Conservation (phyloP, 1,140 invertebrate genomes). For the Theocolax elegans region DNA sequence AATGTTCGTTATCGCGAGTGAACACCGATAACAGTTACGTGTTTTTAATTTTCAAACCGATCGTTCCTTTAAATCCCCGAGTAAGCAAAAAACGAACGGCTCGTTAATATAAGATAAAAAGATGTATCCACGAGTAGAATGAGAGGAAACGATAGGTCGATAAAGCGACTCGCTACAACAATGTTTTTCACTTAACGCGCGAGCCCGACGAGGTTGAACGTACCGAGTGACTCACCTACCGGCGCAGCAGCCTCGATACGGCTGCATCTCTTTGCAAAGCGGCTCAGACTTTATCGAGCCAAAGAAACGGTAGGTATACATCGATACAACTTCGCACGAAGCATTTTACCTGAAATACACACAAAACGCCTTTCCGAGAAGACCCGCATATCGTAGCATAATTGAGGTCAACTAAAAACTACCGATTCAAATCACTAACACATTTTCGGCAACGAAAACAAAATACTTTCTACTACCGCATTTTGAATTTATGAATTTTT, state of each 20-base stretch:
- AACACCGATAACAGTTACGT: background rate
- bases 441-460: no score
- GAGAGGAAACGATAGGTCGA: background rate
- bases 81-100: no score
- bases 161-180: background rate
- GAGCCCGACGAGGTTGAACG: no score
- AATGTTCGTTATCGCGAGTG: background rate
- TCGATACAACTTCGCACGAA: conserved; percentile 24
- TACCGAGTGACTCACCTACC: conserved; percentile 10
- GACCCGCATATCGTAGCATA: no score
- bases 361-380: no score
- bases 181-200: conserved; percentile 30
- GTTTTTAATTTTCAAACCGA: background rate
- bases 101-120: no score
- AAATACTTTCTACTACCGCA: no score
- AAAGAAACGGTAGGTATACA: conserved; percentile 13
- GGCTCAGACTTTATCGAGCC: conserved; percentile 16
- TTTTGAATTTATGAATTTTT: no score
- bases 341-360: conserved; percentile 31
- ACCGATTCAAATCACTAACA: no score
- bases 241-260: background rate
- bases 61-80: no score
- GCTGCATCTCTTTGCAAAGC: background rate
- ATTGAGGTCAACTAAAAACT: no score
- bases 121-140: no score